Conservation (phyloP, 2,797 vertebrate genomes). For the Cygnus olor region DNA sequence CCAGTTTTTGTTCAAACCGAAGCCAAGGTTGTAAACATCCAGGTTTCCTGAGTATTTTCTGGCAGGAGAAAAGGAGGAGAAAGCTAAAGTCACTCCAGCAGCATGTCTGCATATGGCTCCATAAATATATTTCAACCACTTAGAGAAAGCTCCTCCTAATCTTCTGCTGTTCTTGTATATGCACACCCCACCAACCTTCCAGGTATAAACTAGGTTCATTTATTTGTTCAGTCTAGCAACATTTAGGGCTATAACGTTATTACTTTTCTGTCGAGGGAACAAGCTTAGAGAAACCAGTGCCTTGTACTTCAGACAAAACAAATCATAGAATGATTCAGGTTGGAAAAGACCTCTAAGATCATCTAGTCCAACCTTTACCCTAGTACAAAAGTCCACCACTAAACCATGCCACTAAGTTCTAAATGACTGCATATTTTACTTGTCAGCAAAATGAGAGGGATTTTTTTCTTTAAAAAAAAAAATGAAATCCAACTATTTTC, state of each 20-base stretch:
- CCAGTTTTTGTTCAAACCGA: neutral
- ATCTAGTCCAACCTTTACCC: too few relatives aligned
- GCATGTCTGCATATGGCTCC: neutral
- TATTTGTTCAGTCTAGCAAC: constrained; percentile 16
- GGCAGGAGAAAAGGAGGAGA: neutral
- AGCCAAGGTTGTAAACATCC: neutral
- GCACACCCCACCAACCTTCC: neutral
- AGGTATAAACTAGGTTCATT: neutral
- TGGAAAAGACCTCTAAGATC: too few relatives aligned
- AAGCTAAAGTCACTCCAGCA: neutral
- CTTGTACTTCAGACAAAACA: constrained; percentile 8
- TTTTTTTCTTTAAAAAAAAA: neutral
- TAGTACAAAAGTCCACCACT: too few relatives aligned
- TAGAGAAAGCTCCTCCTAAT: neutral
- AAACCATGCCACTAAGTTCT: too few relatives aligned
- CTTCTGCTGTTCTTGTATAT: neutral
- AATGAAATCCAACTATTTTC: neutral
- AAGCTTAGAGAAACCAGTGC: neutral
- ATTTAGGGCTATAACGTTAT: neutral
- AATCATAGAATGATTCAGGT: neutral
- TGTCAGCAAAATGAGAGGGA: neutral
- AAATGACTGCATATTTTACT: neutral
- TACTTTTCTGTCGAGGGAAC: neutral
- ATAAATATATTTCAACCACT: neutral
- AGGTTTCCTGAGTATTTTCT: neutral